Evolutionary conservation across 1,140 invertebrate species (phyloP).

Genomic region (Caenorhabditis brenneri): DNA sequence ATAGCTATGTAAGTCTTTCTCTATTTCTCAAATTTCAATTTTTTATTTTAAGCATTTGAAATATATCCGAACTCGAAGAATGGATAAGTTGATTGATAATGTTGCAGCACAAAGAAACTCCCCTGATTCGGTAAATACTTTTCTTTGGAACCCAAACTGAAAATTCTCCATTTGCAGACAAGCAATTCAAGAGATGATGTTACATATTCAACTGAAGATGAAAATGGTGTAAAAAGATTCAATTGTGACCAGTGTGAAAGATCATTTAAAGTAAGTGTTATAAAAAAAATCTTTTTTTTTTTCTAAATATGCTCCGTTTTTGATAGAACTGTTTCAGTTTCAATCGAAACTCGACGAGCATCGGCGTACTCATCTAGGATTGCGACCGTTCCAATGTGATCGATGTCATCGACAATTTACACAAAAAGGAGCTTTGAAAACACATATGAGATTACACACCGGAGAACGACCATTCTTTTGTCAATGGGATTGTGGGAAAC

Average conservation of each 20-base stretch:
- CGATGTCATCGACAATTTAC: neutral
- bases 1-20: neutral
- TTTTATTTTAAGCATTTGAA: conserved; percentile 3
- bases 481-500: conserved; percentile 34
- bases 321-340: neutral
- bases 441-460: conserved; percentile 9
- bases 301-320: neutral
- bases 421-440: conserved; percentile 2
- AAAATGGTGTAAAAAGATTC: neutral
- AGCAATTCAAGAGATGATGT: neutral
- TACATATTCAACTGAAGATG: too few species aligned
- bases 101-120: neutral
- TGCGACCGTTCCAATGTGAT: neutral
- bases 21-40: neutral
- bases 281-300: too few species aligned
- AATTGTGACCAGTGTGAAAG: neutral
- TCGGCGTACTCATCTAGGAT: neutral
- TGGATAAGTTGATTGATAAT: conserved; percentile 29
- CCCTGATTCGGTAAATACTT: neutral
- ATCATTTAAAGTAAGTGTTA: neutral
- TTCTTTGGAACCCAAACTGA: neutral
- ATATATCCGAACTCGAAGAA: conserved; percentile 13
- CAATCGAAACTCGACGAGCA: conserved; percentile 5
- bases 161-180: neutral
- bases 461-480: conserved; percentile 14